These are phyloP conservation scores for Falco berigora DNA, from an alignment of 2,797 vertebrate genomes.

Conservation along the genomic window DNA sequence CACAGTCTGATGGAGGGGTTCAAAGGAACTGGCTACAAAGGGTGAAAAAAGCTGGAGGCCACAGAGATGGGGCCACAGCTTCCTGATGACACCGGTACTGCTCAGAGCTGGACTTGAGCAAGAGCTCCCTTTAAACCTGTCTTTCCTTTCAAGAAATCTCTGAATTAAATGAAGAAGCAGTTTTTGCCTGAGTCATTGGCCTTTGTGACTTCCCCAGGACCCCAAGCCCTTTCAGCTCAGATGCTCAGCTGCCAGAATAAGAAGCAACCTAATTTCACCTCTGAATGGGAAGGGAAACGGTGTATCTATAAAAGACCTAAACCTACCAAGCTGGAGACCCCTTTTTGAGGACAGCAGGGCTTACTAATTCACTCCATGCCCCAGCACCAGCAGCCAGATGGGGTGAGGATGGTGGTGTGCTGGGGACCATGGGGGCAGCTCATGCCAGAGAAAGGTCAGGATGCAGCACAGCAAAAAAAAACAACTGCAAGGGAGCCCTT, in stretches of 20 bases:
- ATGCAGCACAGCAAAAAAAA: rapidly evolving
- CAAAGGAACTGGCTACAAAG: neutral
- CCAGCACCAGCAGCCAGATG: rapidly evolving
- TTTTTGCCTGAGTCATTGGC: neutral
- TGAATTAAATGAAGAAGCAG: neutral
- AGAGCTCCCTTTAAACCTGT: neutral
- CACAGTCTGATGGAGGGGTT: neutral
- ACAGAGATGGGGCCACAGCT: neutral
- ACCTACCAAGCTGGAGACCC: neutral
- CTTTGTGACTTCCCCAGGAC: neutral
- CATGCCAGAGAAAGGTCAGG: neutral
- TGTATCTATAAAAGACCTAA: neutral
- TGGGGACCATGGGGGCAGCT: neutral
- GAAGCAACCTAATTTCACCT: neutral
- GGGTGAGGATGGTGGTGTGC: neutral
- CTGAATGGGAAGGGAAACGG: neutral
- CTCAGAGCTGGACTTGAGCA: neutral
- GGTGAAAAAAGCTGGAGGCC: neutral
- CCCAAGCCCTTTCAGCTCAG: neutral
- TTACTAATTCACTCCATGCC: neutral
- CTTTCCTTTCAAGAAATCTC: neutral
- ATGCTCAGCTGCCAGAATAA: neutral
- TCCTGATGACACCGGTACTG: neutral
- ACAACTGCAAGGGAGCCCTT: neutral
- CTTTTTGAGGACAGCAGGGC: neutral